These are phyloP conservation scores for Nycticryphes semicollaris DNA, from an alignment of 2,113 vertebrate species.

Conservation along the genomic window DNA sequence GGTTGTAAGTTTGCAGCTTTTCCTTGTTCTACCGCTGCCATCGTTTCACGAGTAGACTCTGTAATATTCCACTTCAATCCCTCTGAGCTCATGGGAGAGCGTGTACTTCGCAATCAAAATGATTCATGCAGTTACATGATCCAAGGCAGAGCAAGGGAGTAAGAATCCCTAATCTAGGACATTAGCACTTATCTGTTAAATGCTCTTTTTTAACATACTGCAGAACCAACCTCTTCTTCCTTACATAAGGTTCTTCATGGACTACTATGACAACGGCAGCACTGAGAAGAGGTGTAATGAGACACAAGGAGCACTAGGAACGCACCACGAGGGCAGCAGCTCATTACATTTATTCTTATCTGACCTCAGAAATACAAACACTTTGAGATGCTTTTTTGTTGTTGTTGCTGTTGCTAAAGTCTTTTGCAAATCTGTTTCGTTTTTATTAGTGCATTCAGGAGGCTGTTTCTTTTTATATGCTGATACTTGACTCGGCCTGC, in stretches of 20 bases:
- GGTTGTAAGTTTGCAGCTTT: neutral
- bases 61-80: slow-evolving; percentile 28
- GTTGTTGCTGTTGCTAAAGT: neutral
- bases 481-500: neutral
- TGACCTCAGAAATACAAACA: neutral
- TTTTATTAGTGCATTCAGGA: neutral
- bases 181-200: slow-evolving; percentile 45
- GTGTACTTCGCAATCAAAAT: neutral
- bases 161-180: slow-evolving; percentile 44
- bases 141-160: neutral
- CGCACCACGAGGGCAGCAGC: neutral
- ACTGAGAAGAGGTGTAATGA: neutral
- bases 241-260: slow-evolving; percentile 48
- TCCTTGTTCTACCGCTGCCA: neutral
- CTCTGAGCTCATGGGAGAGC: neutral
- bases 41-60: neutral
- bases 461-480: neutral
- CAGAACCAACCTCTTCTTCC: slow-evolving; percentile 7
- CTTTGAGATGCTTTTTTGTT: neutral
- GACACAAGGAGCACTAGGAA: neutral
- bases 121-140: slow-evolving; percentile 41
- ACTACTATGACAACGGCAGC: slow-evolving; percentile 60
- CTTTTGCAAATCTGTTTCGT: neutral
- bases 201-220: neutral
- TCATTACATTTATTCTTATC: neutral